Evolutionary conservation across 1,140 invertebrate genomes (phyloP).

Genomic region (Lepeophtheirus salmonis): DNA sequence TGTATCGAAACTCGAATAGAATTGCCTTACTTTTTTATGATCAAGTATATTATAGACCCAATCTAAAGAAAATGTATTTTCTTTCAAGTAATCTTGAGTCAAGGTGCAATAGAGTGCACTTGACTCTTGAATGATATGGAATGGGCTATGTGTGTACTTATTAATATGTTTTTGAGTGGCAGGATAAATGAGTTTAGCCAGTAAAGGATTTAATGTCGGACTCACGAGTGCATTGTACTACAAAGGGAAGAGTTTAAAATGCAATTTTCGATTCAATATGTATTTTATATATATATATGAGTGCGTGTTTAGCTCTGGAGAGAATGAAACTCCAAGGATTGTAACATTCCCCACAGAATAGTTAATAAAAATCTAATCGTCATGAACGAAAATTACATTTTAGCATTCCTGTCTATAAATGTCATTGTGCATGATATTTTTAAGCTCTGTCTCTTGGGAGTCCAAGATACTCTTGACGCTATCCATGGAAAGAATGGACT

Average conservation of each 20-base stretch:
- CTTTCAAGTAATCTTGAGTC: background rate
- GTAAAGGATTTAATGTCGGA: conserved; percentile 31
- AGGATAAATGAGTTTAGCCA: conserved; percentile 69
- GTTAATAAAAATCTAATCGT: too few species aligned
- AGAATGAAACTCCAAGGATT: too few species aligned
- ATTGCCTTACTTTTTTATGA: conserved; percentile 49
- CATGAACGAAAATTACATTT: too few species aligned
- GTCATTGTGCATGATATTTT: background rate
- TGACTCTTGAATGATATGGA: conserved; percentile 52
- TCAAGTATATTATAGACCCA: conserved; percentile 93
- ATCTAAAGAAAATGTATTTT: conserved; percentile 35
- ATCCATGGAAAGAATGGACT: background rate
- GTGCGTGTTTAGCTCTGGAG: too few species aligned
- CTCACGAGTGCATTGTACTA: background rate
- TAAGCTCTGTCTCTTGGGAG: background rate
- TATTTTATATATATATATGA: background rate
- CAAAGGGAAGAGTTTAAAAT: background rate
- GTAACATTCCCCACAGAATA: too few species aligned
- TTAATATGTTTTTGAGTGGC: conserved; percentile 74
- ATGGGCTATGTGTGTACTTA: conserved; percentile 54
- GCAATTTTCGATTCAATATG: background rate
- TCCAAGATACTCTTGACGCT: background rate
- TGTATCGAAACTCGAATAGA: too few species aligned
- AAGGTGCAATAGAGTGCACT: conserved; percentile 28
- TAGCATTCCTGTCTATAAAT: background rate